phyloP scores from a whole-genome alignment of 1,140 invertebrate genomes.

The Diprion similis region DNA sequence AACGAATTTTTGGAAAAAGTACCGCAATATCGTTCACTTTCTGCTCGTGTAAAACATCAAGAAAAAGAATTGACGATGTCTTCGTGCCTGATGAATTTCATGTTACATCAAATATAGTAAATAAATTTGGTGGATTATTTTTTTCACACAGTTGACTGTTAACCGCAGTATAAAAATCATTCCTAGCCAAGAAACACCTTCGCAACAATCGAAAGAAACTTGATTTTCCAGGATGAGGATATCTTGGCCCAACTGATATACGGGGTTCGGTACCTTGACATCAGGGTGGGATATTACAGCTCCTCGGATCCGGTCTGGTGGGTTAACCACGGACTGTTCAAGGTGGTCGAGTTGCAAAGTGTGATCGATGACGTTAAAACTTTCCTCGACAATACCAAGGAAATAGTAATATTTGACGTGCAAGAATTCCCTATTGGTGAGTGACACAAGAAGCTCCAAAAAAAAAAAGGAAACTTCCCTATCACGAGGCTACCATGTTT shows the following conservation, averaged over 20 bases:
- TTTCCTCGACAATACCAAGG: conserved; percentile 68
- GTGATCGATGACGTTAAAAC: conserved; percentile 62
- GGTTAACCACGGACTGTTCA: conserved; percentile 65
- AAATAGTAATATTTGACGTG: conserved; percentile 70
- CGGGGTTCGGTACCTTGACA: conserved; percentile 67
- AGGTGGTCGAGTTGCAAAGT: conserved; percentile 57
- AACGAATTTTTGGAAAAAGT: too few relatives aligned
- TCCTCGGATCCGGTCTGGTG: conserved; percentile 57
- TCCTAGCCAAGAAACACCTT: too few relatives aligned
- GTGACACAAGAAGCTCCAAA: conserved; percentile 24
- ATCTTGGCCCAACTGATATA: conserved; percentile 66
- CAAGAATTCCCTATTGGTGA: conserved; percentile 69
- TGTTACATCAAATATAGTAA: too few relatives aligned
- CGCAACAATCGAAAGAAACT: too few relatives aligned
- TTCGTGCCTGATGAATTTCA: too few relatives aligned
- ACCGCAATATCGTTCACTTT: too few relatives aligned
- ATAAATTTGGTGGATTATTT: too few relatives aligned
- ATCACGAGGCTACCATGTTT: conserved; percentile 8
- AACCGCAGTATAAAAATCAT: too few relatives aligned
- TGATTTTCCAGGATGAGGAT: conserved; percentile 63
- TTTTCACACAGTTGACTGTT: too few relatives aligned
- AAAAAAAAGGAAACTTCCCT: conserved; percentile 22
- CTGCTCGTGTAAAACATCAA: too few relatives aligned
- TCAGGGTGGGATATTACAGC: conserved; percentile 65
- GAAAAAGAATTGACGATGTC: too few relatives aligned